Conservation (phyloP, 2,888 invertebrate species). For the Sarcophaga subvicina region DNA sequence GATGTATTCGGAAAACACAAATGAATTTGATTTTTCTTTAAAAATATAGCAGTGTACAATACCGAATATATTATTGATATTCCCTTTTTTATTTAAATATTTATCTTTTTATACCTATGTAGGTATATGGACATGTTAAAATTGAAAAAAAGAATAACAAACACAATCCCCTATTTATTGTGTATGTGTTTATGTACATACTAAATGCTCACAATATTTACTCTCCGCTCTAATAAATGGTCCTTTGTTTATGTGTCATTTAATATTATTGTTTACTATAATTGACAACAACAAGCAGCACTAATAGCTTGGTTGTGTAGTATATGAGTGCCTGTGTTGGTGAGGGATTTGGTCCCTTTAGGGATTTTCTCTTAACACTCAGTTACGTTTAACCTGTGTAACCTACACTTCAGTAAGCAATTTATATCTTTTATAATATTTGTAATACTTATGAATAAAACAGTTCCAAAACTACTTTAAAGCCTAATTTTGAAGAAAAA, state of each 20-base stretch:
- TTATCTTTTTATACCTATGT: neutral
- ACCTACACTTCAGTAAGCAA: no score
- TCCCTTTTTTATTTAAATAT: neutral
- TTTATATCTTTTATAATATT: no score
- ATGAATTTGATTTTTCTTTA: neutral
- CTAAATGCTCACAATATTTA: neutral
- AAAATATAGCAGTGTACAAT: no score
- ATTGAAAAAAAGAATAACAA: no score
- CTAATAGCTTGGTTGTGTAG: neutral
- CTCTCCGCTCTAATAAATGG: neutral
- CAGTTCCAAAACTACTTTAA: no score
- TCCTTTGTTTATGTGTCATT: conserved; percentile 8
- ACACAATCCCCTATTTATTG: no score
- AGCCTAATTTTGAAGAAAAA: no score
- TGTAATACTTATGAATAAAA: no score
- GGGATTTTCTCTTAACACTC: no score
- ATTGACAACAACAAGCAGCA: neutral
- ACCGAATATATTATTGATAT: neutral
- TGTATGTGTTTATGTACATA: neutral
- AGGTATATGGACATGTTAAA: no score
- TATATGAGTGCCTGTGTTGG: neutral
- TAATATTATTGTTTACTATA: neutral
- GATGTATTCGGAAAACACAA: neutral
- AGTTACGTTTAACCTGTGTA: no score
- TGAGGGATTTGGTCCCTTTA: no score